Evolutionary conservation across 2,113 vertebrate species (phyloP).

Genomic region (Pycnonotus jocosus): DNA sequence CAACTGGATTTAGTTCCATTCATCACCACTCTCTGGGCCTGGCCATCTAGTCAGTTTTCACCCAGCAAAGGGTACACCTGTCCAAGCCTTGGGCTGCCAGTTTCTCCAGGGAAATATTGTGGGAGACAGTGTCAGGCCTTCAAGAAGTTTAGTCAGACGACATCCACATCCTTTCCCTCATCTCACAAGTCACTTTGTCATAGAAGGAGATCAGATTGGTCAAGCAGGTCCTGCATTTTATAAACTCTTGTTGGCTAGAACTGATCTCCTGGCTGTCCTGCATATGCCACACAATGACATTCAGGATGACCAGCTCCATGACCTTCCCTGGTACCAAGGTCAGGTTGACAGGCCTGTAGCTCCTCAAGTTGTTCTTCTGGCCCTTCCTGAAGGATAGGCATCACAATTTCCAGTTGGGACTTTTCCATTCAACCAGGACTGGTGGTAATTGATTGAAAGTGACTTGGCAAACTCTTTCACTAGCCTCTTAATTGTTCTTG

Average conservation of each 20-base stretch:
- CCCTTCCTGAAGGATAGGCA: neutral
- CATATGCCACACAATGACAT: neutral
- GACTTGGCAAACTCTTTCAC: neutral
- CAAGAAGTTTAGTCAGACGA: neutral
- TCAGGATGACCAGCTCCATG: neutral
- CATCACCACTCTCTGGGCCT: neutral
- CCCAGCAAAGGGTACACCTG: neutral
- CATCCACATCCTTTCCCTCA: neutral
- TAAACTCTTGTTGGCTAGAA: neutral
- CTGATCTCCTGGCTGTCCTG: neutral
- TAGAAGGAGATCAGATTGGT: neutral
- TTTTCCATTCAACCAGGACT: neutral
- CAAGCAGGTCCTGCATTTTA: neutral
- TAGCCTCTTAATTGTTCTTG: neutral
- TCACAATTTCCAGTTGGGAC: neutral
- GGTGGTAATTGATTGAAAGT: neutral
- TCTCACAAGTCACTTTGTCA: neutral
- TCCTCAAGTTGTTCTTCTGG: neutral
- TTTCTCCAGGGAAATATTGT: neutral
- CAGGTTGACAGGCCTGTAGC: neutral
- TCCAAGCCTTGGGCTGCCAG: neutral
- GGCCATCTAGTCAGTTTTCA: neutral
- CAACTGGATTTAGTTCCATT: neutral
- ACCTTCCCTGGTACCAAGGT: neutral
- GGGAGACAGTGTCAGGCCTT: neutral